Percentiles rank a stretch among this genome's conserved stretches.
These are phyloP conservation scores for Bellardia bayeri DNA, from an alignment of 2,888 invertebrate genomes.

Conservation along the genomic window DNA sequence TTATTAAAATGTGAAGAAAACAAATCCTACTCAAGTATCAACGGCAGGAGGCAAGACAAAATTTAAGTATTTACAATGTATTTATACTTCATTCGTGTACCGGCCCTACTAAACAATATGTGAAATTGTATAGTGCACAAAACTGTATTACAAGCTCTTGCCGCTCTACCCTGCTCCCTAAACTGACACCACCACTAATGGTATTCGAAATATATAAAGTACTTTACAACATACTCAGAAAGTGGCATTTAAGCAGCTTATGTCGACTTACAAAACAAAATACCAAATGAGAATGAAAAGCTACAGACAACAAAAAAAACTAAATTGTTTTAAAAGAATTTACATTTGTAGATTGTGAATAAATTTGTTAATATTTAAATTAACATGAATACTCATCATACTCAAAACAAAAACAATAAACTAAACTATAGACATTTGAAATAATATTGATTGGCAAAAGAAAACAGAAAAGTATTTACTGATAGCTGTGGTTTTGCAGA, in stretches of 20 bases:
- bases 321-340: conserved; percentile 22
- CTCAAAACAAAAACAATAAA: neutral
- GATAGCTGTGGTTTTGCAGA: too few species aligned
- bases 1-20: conserved; percentile 59
- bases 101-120: neutral
- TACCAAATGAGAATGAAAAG: conserved; percentile 38
- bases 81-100: conserved; percentile 4
- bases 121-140: neutral
- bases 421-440: conserved; percentile 43
- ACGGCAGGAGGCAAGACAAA: conserved; percentile 16
- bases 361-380: conserved; percentile 53
- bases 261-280: conserved; percentile 65
- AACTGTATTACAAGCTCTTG: neutral
- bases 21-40: conserved; percentile 47
- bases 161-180: neutral
- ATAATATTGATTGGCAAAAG: conserved; percentile 13
- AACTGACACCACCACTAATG: conserved; percentile 17
- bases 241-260: conserved; percentile 70
- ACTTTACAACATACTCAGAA: conserved; percentile 12
- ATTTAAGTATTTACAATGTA: conserved; percentile 46
- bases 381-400: conserved; percentile 46
- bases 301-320: neutral
- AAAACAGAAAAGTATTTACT: too few species aligned
- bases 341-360: conserved; percentile 36
- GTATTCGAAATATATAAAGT: conserved; percentile 55